Conservation (phyloP, 2,888 invertebrate genomes). For the Rugalucina vietnamica region DNA sequence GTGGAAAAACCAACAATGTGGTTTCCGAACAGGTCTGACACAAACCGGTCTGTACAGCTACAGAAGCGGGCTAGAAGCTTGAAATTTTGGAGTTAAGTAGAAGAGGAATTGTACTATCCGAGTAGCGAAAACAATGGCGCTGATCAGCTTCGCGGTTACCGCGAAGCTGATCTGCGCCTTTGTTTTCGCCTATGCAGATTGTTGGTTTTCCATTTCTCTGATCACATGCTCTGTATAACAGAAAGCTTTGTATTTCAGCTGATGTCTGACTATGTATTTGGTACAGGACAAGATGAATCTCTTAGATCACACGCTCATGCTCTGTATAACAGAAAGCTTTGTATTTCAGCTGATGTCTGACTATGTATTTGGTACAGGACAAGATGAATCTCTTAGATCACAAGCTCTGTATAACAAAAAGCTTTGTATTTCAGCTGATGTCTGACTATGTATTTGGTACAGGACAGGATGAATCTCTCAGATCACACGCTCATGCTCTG, state of each 20-base stretch:
- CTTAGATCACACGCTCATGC: conserved; percentile 79
- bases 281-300: conserved; percentile 80
- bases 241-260: conserved; percentile 78
- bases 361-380: conserved; percentile 81
- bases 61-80: too few species aligned
- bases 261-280: conserved; percentile 82
- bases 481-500: conserved; percentile 75
- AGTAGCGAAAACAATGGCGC: too few species aligned
- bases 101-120: too few species aligned
- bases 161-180: too few species aligned
- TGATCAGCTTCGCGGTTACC: too few species aligned
- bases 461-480: conserved; percentile 79
- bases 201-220: too few species aligned
- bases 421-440: conserved; percentile 80
- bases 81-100: too few species aligned
- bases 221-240: too few species aligned
- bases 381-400: conserved; percentile 78
- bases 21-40: too few species aligned
- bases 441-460: conserved; percentile 82
- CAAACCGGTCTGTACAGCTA: too few species aligned
- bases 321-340: conserved; percentile 68
- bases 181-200: too few species aligned
- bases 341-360: conserved; percentile 82
- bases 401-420: conserved; percentile 75
- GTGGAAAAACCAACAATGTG: too few species aligned